Evolutionary conservation across 2,888 invertebrate genomes (phyloP), one percentile per base, ranked within the genome.

Genomic region (Lepas anatifera): DNA sequence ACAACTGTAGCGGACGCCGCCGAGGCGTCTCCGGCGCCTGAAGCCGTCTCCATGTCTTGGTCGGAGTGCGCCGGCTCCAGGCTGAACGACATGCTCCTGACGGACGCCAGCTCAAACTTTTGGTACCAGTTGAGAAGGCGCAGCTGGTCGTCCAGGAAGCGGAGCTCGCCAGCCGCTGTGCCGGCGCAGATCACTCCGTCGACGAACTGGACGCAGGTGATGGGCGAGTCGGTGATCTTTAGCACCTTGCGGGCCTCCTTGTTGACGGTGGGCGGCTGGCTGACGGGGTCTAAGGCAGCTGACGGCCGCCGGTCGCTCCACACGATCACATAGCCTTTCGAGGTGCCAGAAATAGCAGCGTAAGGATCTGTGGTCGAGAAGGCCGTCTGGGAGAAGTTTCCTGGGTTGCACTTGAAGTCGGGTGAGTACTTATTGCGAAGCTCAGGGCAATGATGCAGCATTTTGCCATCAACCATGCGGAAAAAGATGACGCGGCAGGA

Each of bases 141-240:
- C 74, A 87, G 76, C 74, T 84, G 81, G 63, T 80, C 78, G 73
- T 87, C 85, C 76, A 85, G 87, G 77, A 87, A 86, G 74, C 80
- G 81, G 66, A 87, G 81, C 66, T 83, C 80, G 0, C 87, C 87
- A 0, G 70, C 74, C 22, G 77, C 78, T 76, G 85, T 85, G 18
- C 85, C 86, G 0, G 84, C 84, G 39, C 84, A 83, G 67, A 85
- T 78, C n/a, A 81, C 77, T 16, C 29, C 35, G 58, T 58, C 58
- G 1, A 22, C 22, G 35, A 58, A 13, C 22, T 35, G 58, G 7
- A 58, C 16, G 18, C 58, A 58, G 58, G 58, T 58, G 32, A 58
- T 58, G 32, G 32, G 58, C 22, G 58, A 13, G 32, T 58, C 32
- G 32, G 22, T 58, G 58, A 58, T 58, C 35, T 32, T 32, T 7